These are phyloP conservation scores for Lissocephala sabroskyi DNA, from an alignment of 2,888 invertebrate genomes.

Conservation along the genomic window DNA sequence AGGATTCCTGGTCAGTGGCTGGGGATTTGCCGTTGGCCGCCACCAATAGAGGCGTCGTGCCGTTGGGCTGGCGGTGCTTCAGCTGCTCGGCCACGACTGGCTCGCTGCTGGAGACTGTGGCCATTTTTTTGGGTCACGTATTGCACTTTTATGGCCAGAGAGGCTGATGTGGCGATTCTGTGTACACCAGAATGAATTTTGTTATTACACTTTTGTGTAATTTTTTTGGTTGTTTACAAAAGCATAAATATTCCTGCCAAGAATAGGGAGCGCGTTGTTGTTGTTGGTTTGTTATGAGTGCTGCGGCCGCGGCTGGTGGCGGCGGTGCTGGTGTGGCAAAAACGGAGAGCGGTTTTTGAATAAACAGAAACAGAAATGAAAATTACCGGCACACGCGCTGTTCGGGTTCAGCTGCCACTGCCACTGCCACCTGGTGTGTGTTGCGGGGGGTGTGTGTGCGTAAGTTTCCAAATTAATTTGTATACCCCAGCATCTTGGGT, in stretches of 20 bases:
- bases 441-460: no score
- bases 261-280: no score
- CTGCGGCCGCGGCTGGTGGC: background rate
- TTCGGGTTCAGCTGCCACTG: slow-evolving; percentile 9
- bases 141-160: background rate
- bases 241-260: slow-evolving; percentile 45
- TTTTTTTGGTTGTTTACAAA: slow-evolving; percentile 49
- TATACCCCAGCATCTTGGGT: slow-evolving; percentile 58
- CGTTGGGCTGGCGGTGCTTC: slow-evolving; percentile 35
- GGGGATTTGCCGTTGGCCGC: slow-evolving; percentile 29
- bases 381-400: slow-evolving; percentile 29
- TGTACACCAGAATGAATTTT: slow-evolving; percentile 22
- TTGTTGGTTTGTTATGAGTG: slow-evolving; percentile 7
- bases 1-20: background rate
- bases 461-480: no score
- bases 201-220: slow-evolving; percentile 6
- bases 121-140: slow-evolving; percentile 4
- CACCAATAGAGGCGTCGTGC: no score
- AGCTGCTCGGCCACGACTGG: slow-evolving; percentile 30
- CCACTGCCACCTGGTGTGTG: slow-evolving; percentile 9
- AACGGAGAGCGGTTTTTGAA: background rate
- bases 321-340: background rate
- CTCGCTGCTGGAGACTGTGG: slow-evolving; percentile 23
- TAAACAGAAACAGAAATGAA: no score
- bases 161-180: slow-evolving; percentile 1